Base-by-base conservation (phyloP, 2,113 vertebrate genomes). In the Prolemur simus region DNA sequence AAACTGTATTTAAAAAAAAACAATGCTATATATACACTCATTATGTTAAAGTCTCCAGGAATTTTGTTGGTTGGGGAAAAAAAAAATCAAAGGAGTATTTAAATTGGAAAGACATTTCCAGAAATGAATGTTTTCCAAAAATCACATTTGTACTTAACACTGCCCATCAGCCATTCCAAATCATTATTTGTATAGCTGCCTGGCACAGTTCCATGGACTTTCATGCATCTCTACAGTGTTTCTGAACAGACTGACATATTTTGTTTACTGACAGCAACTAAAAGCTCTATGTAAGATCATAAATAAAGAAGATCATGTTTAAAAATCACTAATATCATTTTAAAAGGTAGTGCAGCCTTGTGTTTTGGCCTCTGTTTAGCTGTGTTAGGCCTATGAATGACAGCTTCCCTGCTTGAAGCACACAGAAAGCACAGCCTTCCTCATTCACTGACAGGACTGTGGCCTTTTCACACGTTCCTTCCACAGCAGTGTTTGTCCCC, bases 401-500 rank as follows among this genome's bases (percentile, higher is more conserved):
- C 98, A 99, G 99, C 98, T 98, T 98, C 98, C 98, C 99, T 98
- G 99, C 98, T 99, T 99, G 99, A 98, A 98, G 98, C 98, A 97
- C 85, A 96, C 98, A 98, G 98, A 98, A 98, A 98, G 98, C 98
- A 98, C 98, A 98, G 99, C 98, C 99, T 98, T 95, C 98, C 98
- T 98, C 98, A 99, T 99, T 99, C 98, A 99, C 98, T 98, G 98
- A 97, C 98, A 98, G 98, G 93, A 98, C 98, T 98, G 81, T 98
- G 98, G 98, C 98, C 98, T 97, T 99, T 99, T 99, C 98, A 99
- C 98, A 99, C 99, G 98, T 98, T 98, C 99, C 98, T 97, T 98
- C 99, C 98, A 97, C 98, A 98, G 98, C 98, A 98, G 99, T 99
- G 99, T 99, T 99, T 99, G 99, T 99, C 98, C 99, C 98, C 98